Base-by-base conservation (phyloP, 2,113 vertebrate genomes). In the Thryonomys swinderianus region DNA sequence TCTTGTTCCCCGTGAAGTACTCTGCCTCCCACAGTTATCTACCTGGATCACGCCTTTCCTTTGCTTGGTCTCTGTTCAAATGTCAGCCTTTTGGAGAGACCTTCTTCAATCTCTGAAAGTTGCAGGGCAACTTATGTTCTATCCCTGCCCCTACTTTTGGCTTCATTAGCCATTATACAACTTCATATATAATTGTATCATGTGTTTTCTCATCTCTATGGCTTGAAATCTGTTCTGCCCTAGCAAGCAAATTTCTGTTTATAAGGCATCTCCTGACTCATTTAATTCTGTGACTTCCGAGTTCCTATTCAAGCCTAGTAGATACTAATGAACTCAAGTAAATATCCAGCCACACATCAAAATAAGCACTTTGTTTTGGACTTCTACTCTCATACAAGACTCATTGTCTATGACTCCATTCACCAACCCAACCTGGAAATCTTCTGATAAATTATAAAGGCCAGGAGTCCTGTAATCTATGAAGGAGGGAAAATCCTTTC, bases 121-220 rank as follows among this genome's bases (percentile, higher is more conserved):
- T 30, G 4, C 23, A 59, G 21, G 0, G 0, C 0, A 11, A 25
- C 5, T 55, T 20, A 23, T 7, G 27, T n/a, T 66, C 20, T 13
- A 16, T 32, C 10, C 2, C 14, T 6, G 23, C 42, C 20, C 10
- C 17, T 83, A 13, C 61, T 61, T 27, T 78, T 48, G 85, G 18
- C 67, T 51, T 67, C 53, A 30, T 42, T 57, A 40, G 13, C 55
- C 34, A 57, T 4, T 40, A 1, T 0, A 9, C 53, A 69, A n/a
- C 37, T 92, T 87, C 21, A 48, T 14, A 66, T 11, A 45, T 9
- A 40, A 37, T 7, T 16, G 3, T 11, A 10, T 62, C 18, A 0
- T 7, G 37, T 7, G 12, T 10, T 48, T 67, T 17, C 59, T 45
- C 25, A 37, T 42, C 20, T 42, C 11, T 13, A 21, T 23, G 69